These are phyloP conservation scores for Aethina tumida DNA, from an alignment of 1,140 invertebrate species.

Conservation along the genomic window DNA sequence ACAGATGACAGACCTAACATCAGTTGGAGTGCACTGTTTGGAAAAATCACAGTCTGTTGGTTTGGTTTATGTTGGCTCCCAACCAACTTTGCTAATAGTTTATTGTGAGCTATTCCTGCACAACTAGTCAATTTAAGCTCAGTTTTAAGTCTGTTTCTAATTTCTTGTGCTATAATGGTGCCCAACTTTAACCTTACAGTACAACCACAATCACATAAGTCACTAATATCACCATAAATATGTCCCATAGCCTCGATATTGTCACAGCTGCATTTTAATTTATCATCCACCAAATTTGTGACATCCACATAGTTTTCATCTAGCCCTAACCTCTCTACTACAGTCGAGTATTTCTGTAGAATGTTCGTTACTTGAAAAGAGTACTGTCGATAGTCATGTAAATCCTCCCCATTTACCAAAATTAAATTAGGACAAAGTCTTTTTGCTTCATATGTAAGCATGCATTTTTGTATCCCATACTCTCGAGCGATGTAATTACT, in stretches of 20 bases:
- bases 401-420: conserved; percentile 63
- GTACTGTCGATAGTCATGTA: conserved; percentile 59
- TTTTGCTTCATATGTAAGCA: conserved; percentile 57
- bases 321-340: conserved; percentile 67
- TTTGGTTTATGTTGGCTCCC: conserved; percentile 66
- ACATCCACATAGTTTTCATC: conserved; percentile 75
- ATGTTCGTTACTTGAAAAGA: conserved; percentile 58
- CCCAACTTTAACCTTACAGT: conserved; percentile 52
- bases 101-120: conserved; percentile 76
- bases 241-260: conserved; percentile 41
- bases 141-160: conserved; percentile 52
- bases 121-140: conserved; percentile 65
- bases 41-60: conserved; percentile 68
- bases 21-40: conserved; percentile 50
- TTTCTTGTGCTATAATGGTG: conserved; percentile 57
- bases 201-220: conserved; percentile 61
- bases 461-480: conserved; percentile 62
- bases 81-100: conserved; percentile 69
- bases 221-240: conserved; percentile 41
- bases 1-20: conserved; percentile 51
- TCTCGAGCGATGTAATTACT: conserved; percentile 67
- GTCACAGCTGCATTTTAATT: conserved; percentile 31
- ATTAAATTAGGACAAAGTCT: conserved; percentile 56
- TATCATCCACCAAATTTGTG: conserved; percentile 51
- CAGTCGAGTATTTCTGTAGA: conserved; percentile 53